phyloP scores from a whole-genome alignment of 92 coral and sea anemone genomes.

The Heliopora coerulea region DNA sequence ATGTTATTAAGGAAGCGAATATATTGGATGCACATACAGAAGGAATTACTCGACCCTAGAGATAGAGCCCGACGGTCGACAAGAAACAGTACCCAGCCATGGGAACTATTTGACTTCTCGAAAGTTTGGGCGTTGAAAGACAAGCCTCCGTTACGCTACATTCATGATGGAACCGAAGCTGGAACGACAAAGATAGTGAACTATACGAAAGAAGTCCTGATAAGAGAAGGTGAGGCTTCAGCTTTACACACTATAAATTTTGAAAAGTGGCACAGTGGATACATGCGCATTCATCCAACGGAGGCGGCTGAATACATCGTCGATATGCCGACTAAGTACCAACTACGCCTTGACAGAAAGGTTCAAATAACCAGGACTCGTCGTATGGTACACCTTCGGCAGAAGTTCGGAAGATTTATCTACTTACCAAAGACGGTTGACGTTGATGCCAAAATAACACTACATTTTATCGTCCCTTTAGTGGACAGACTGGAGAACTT shows the following conservation, averaged over 20 bases:
- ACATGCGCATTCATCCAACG: conserved; percentile 86
- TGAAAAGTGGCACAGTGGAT: conserved; percentile 87
- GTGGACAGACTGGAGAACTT: conserved; percentile 36
- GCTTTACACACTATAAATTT: conserved; percentile 81
- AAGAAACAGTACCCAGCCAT: conserved; percentile 18
- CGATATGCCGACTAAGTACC: conserved; percentile 94
- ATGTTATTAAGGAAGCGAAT: neutral
- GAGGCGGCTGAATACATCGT: conserved; percentile 83
- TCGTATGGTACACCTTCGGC: conserved; percentile 16
- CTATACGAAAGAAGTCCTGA: conserved; percentile 76
- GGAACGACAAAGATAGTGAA: conserved; percentile 87
- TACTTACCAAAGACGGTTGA: neutral
- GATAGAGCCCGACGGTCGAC: neutral
- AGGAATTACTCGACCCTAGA: neutral
- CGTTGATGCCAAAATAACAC: neutral
- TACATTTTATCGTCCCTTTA: conserved; percentile 32
- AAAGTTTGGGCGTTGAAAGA: conserved; percentile 66
- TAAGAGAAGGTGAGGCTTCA: conserved; percentile 76
- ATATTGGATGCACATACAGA: neutral
- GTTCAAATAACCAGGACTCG: neutral
- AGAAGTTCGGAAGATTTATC: conserved; percentile 14
- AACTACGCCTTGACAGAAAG: conserved; percentile 49
- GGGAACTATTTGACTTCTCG: conserved; percentile 30
- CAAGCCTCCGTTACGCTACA: conserved; percentile 94
- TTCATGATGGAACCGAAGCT: conserved; percentile 83